Base-by-base conservation (phyloP, 1,140 invertebrate genomes). In the Hydropsyche tenuis region DNA sequence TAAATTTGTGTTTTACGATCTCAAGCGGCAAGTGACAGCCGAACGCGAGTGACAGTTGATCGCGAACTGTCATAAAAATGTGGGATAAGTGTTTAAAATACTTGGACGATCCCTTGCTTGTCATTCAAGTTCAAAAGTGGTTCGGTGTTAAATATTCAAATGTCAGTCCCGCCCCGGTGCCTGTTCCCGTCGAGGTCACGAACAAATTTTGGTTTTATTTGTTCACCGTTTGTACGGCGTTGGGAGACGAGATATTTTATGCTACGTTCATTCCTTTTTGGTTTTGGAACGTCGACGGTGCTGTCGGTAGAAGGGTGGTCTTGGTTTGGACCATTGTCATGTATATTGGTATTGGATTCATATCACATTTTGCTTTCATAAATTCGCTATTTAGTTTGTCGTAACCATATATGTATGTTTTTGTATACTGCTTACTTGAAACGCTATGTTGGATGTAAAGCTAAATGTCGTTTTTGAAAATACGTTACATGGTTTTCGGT, bases 161-260 rank as follows among this genome's bases (percentile, higher is more conserved):
- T 11, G 12, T 18, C 16, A 68, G 62, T 20, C 53, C 16, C 9
- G n/a, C 0, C 87, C 83, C 75, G 85, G 81, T 80, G 84, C 43
- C 37, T 42, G 65, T 82, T 9, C 81, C 80, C 46, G 83, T 80
- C 70, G 77, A 79, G 20, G 88, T 96, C 64, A 89, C 85, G n/a
- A 94, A 94, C 82, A 88, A 88, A 78, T 91, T 94, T 80, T 94
- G 94, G 90, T 95, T 94, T 83, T 94, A 93, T 83, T 81, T 96
- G 53, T 96, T 96, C 81, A 81, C 90, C 0, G 87, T 96, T 79
- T 93, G 93, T 12, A 94, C 94, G 0, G 89, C 90, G 69, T 82
- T 96, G 20, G 95, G 94, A 0, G 95, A 96, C 85, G 95, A 96
- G 84, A 87, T 92, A 71, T 96, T 96, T 85, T 96, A 96, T 82